Base-by-base conservation (phyloP, 1,140 invertebrate genomes). In the Cepaea nemoralis region DNA sequence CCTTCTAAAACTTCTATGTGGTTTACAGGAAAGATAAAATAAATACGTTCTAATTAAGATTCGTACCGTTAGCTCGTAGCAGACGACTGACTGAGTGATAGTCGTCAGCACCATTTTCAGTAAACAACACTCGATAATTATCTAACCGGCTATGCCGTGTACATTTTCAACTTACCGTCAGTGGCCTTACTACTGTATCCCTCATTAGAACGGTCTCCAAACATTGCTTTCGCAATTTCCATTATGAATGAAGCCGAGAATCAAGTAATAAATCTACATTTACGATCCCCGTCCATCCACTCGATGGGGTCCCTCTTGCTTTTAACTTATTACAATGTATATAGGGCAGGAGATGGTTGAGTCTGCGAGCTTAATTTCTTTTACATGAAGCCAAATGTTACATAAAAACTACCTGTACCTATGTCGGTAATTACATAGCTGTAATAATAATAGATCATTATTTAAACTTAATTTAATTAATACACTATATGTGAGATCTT, bases 191-290 rank as follows among this genome's bases (percentile, higher is more conserved):
- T 89, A 79, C 90, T 92, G 82, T 98, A 97, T 87, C 96, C 96
- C 84, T 96, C 96, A 89, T 96, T 95, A 89, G 96, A 94, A 85
- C 95, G 94, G 63, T 94, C 93, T 83, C 95, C 95, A 92, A 97
- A 97, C 82, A 97, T 86, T 70, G 88, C 85, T 83, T 88, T 88
- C 27, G 88, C 88, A 71, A 88, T 75, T 81, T 89, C 88, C 88
- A 70, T 75, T 84, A 77, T 19, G 48, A 75, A 40, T 80, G 59
- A 40, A 39, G 40, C 37, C 48, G 40, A 69, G 69, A 22, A 27
- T 48, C 67, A 45, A 24, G 8, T 19, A 37, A 24, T 35, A 66
- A 0, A 2, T n/a, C 27, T 37, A 55, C 33, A 27, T 33, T 63
- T 37, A 16, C 12, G 27, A 39, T 40, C 27, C 31, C 22, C 55